These are phyloP conservation scores for Diplosoma virens DNA, from an alignment of 23 tunicate species.

Conservation along the genomic window DNA sequence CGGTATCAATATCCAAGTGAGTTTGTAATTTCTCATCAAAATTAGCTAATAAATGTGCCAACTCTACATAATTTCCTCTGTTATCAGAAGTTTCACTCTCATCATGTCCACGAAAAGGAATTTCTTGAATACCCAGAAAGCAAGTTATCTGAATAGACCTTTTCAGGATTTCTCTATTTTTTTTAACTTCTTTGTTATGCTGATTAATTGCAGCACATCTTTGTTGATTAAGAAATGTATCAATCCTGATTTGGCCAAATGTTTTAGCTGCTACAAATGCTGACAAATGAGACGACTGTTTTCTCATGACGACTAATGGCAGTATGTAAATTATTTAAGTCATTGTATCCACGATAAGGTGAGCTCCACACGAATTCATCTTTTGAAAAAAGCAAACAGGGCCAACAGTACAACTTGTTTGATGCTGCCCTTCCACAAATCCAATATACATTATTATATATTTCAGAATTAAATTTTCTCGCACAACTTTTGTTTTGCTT, in stretches of 20 bases:
- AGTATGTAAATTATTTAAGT: slow-evolving; percentile 13
- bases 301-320: slow-evolving; percentile 16
- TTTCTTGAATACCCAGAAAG: slow-evolving; percentile 1
- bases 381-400: slow-evolving; percentile 11
- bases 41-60: slow-evolving; percentile 17
- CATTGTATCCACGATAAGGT: slow-evolving; percentile 14
- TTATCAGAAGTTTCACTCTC: slow-evolving; percentile 8
- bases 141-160: no score
- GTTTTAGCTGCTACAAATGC: no score
- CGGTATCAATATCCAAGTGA: background rate
- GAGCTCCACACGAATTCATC: background rate
- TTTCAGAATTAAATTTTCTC: slow-evolving; percentile 15
- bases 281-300: no score
- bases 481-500: background rate
- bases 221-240: background rate
- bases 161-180: background rate
- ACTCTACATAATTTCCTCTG: slow-evolving; percentile 11
- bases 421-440: slow-evolving; percentile 6
- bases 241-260: background rate
- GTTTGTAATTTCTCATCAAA: no score
- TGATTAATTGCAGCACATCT: slow-evolving; percentile 12
- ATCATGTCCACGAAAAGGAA: slow-evolving; percentile 20
- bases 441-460: slow-evolving; percentile 6
- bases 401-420: slow-evolving; percentile 16
- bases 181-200: slow-evolving; percentile 17